Evolutionary conservation across 1,140 invertebrate genomes (phyloP).

Genomic region (Nasonia longicornis): DNA sequence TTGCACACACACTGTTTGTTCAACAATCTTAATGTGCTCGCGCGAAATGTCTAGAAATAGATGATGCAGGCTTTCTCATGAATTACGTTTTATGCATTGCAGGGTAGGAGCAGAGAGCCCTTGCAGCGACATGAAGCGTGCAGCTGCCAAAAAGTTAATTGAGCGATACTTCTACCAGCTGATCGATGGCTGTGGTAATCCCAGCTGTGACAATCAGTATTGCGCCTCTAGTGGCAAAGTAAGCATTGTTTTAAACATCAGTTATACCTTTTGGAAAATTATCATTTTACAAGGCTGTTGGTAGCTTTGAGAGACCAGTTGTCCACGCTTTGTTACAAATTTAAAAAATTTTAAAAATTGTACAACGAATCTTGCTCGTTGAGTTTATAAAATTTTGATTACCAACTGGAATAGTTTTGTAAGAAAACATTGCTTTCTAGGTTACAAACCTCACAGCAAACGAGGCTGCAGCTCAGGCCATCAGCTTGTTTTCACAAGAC

Average conservation of each 20-base stretch:
- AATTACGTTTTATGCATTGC: conserved; percentile 31
- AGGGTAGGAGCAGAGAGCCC: conserved; percentile 68
- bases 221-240: conserved; percentile 92
- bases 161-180: conserved; percentile 94
- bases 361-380: too few relatives aligned
- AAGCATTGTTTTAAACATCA: conserved; percentile 49
- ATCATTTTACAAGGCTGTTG: background rate
- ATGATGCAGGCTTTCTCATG: background rate
- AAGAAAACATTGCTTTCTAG: conserved; percentile 61
- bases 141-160: conserved; percentile 88
- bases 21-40: background rate
- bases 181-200: conserved; percentile 89
- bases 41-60: background rate
- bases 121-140: conserved; percentile 86
- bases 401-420: too few relatives aligned
- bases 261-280: background rate
- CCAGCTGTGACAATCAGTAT: conserved; percentile 84
- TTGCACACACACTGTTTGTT: background rate
- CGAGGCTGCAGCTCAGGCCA: conserved; percentile 88
- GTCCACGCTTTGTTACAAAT: too few relatives aligned
- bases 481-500: conserved; percentile 87
- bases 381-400: too few relatives aligned
- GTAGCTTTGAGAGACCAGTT: background rate
- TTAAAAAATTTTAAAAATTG: background rate
- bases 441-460: conserved; percentile 82